A percentile compares a stretch with the other conserved stretches of the same genome.
These are phyloP conservation scores for Coendou prehensilis DNA, from an alignment of 2,797 vertebrate species.

Conservation along the genomic window DNA sequence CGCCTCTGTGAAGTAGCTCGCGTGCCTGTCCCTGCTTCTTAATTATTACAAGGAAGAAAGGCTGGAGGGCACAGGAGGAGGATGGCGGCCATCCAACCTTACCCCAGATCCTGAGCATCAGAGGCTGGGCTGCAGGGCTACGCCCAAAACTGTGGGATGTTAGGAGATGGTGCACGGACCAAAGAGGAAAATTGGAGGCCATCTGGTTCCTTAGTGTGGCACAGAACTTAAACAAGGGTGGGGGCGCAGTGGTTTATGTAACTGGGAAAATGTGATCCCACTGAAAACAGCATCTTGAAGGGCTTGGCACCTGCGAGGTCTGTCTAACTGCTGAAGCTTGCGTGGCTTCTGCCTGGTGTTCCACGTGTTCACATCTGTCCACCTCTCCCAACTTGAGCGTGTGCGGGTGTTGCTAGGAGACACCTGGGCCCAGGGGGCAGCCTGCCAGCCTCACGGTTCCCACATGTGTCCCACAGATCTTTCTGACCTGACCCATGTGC, in stretches of 20 bases:
- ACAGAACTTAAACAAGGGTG: neutral
- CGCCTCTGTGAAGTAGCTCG: constrained; percentile 70
- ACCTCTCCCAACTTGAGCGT: neutral
- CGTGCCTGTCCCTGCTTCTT: constrained; percentile 72
- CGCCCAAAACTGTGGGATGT: constrained; percentile 5
- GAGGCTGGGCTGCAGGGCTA: neutral
- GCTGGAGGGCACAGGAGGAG: constrained; percentile 53
- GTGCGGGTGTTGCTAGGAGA: accelerated
- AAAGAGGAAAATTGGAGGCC: neutral
- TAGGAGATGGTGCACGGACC: neutral
- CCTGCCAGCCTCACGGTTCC: accelerated
- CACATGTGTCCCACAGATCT: accelerated
- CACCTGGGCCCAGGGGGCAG: accelerated
- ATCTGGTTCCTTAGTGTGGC: neutral
- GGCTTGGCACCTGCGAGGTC: neutral
- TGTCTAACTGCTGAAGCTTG: neutral
- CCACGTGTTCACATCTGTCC: too few species aligned
- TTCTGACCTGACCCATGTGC: accelerated
- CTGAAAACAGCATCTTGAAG: neutral
- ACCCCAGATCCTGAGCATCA: constrained; percentile 77
- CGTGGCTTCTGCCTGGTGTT: accelerated
- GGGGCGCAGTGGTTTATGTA: too few species aligned
- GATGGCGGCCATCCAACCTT: neutral
- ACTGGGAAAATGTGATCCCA: neutral
- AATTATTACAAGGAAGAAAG: constrained; percentile 79